phyloP scores from a whole-genome alignment of 2,888 invertebrate genomes.

The Rhorus exstirpatorius region DNA sequence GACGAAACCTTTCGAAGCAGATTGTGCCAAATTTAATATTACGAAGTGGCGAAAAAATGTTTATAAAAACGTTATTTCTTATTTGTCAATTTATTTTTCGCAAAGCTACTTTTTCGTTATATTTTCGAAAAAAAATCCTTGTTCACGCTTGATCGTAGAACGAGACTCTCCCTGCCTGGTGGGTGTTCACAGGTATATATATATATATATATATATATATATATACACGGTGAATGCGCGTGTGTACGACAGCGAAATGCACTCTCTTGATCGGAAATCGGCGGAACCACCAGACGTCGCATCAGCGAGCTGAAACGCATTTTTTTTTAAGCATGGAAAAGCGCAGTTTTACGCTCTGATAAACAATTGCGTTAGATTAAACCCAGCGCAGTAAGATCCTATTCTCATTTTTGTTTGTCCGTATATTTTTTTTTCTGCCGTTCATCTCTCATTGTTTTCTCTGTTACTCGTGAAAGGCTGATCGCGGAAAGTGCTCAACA shows the following conservation, averaged over 20 bases:
- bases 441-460: neutral
- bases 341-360: slow-evolving; percentile 59
- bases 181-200: slow-evolving; percentile 62
- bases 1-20: neutral
- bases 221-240: slow-evolving; percentile 60
- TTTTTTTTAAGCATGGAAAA: slow-evolving; percentile 43
- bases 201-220: slow-evolving; percentile 12
- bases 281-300: slow-evolving; percentile 64
- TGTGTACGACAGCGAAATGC: slow-evolving; percentile 77
- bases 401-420: slow-evolving; percentile 17
- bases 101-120: neutral
- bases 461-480: neutral
- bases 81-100: neutral
- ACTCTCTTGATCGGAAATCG: slow-evolving; percentile 78
- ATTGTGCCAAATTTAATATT: slow-evolving; percentile 7
- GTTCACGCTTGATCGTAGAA: slow-evolving; percentile 31
- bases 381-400: slow-evolving; percentile 53
- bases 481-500: neutral
- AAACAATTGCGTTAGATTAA: slow-evolving; percentile 62
- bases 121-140: slow-evolving; percentile 24
- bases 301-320: slow-evolving; percentile 50
- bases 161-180: slow-evolving; percentile 43
- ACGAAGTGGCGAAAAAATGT: neutral
- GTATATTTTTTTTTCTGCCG: neutral
- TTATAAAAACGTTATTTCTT: neutral